Evolutionary conservation across 2,113 vertebrate species (phyloP).

Genomic region (Notarius lentiginosus): DNA sequence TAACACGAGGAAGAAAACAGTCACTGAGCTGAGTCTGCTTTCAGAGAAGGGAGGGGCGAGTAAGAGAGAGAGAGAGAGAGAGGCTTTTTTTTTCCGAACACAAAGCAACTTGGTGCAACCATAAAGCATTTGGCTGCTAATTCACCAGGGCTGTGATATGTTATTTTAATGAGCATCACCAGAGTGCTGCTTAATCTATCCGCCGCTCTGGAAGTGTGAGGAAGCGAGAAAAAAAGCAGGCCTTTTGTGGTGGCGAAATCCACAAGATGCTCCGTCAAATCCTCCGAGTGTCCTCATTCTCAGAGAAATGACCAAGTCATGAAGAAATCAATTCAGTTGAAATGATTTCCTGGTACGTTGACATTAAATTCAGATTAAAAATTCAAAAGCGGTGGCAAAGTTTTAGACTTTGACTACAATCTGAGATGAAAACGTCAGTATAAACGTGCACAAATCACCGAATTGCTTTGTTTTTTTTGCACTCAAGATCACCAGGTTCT

Average conservation of each 20-base stretch:
- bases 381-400: background rate
- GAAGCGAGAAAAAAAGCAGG: background rate
- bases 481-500: background rate
- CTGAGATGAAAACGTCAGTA: background rate
- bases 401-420: background rate
- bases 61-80: background rate
- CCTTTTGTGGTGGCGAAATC: slow-evolving; percentile 20
- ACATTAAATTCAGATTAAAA: background rate
- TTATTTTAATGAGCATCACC: slow-evolving; percentile 73
- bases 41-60: background rate
- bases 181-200: slow-evolving; percentile 64
- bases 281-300: slow-evolving; percentile 30
- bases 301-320: slow-evolving; percentile 11
- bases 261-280: slow-evolving; percentile 37
- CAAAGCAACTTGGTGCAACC: slow-evolving; percentile 43
- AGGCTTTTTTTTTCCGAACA: slow-evolving; percentile 29
- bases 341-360: background rate
- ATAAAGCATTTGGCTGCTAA: slow-evolving; percentile 56
- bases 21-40: slow-evolving; percentile 10
- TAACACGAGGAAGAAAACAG: slow-evolving; percentile 35
- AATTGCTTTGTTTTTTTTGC: background rate
- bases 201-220: slow-evolving; percentile 51
- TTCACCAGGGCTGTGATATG: slow-evolving; percentile 65
- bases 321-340: background rate
- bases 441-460: background rate